These are phyloP conservation scores for Ptilorrhoa leucosticta DNA, from an alignment of 2,113 vertebrate species.

Conservation along the genomic window DNA sequence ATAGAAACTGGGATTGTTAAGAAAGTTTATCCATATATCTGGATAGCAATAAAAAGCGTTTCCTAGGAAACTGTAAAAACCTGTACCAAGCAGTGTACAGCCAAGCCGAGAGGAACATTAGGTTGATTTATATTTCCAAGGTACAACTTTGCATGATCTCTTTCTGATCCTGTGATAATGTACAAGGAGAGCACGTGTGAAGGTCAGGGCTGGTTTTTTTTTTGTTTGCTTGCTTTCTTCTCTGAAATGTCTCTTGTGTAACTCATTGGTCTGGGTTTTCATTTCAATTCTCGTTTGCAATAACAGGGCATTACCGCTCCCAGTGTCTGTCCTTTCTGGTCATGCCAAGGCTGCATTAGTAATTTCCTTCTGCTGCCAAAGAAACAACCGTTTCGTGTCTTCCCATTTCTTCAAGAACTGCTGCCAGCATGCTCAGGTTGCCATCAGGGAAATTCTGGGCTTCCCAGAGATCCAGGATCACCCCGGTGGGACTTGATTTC, in stretches of 20 bases:
- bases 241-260: constrained; percentile 56
- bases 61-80: constrained; percentile 97
- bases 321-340: constrained; percentile 35
- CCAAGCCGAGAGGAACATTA: constrained; percentile 81
- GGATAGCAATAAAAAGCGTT: constrained; percentile 92
- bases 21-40: constrained; percentile 92
- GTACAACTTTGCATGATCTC: constrained; percentile 73
- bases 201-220: constrained; percentile 26
- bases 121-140: constrained; percentile 74
- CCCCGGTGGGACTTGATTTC: constrained; percentile 91
- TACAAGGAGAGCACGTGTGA: constrained; percentile 58
- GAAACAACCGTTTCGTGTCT: constrained; percentile 84
- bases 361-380: constrained; percentile 82
- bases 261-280: constrained; percentile 61
- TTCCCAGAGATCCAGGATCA: constrained; percentile 96
- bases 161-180: constrained; percentile 66
- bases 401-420: constrained; percentile 94
- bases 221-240: constrained; percentile 29
- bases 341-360: constrained; percentile 67
- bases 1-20: constrained; percentile 82
- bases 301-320: constrained; percentile 14
- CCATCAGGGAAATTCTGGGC: constrained; percentile 94
- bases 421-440: constrained; percentile 88
- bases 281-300: constrained; percentile 23
- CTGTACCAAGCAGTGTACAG: constrained; percentile 89